A percentile compares a stretch with the other conserved stretches of the same genome.
phyloP scores from a whole-genome alignment of 2,113 vertebrate species.

The Spilogale gracilis region DNA sequence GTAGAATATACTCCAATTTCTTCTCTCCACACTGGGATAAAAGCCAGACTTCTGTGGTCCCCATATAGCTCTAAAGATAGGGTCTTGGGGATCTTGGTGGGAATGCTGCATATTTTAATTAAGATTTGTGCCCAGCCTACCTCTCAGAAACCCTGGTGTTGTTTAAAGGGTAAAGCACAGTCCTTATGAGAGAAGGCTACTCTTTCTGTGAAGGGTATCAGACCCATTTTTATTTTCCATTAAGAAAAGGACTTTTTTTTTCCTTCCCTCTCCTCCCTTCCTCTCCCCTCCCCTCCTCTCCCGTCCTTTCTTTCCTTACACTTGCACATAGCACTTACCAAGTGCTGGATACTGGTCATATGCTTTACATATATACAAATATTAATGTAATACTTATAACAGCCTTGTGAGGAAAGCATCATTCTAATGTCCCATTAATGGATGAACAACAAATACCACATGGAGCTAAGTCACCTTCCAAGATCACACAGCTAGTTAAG shows the following conservation, averaged over 20 bases:
- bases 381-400: background rate
- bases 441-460: background rate
- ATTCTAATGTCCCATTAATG: background rate
- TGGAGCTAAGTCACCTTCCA: background rate
- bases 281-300: rapidly evolving
- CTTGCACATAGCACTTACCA: background rate
- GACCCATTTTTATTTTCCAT: background rate
- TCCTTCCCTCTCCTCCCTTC: background rate
- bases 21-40: background rate
- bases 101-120: background rate
- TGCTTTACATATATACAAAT: background rate
- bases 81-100: background rate
- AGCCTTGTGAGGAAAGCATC: background rate
- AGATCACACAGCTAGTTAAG: background rate
- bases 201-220: background rate
- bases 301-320: background rate
- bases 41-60: background rate
- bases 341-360: background rate
- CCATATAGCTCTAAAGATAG: background rate
- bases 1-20: background rate
- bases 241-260: background rate
- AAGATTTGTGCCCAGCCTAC: background rate
- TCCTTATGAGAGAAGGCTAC: background rate
- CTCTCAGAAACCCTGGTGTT: background rate
- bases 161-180: background rate